phyloP scores from a whole-genome alignment of 2,797 vertebrate species.

The Trachops cirrhosus region DNA sequence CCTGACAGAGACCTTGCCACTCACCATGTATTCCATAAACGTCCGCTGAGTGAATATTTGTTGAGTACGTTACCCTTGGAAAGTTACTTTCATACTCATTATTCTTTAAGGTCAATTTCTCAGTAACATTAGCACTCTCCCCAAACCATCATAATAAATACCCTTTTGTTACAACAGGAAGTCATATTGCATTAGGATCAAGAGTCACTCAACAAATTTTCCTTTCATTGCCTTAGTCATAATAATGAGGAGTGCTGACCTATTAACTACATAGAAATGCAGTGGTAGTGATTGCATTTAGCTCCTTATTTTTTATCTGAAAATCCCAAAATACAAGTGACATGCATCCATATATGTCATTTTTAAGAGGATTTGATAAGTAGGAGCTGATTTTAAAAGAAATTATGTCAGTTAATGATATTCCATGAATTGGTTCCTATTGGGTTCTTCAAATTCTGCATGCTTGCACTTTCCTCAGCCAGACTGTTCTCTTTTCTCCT shows the following conservation, averaged over 20 bases:
- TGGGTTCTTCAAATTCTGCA: background rate
- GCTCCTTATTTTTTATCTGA: background rate
- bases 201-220: background rate
- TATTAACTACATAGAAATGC: background rate
- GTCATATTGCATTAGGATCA: background rate
- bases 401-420: background rate
- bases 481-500: background rate
- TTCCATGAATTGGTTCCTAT: background rate
- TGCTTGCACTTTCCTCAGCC: background rate
- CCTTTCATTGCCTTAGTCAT: background rate
- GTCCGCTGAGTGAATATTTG: background rate
- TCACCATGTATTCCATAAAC: background rate
- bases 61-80: background rate
- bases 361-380: background rate
- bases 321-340: background rate
- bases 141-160: background rate
- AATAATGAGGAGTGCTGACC: background rate
- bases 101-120: background rate
- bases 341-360: background rate
- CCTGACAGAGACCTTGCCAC: background rate
- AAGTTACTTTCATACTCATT: background rate
- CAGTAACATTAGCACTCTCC: background rate
- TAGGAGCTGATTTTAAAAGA: background rate
- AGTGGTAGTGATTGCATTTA: background rate
- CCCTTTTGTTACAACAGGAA: conserved; percentile 23